phyloP scores from a whole-genome alignment of 2,797 vertebrate genomes.

The Coregonus suidteri region DNA sequence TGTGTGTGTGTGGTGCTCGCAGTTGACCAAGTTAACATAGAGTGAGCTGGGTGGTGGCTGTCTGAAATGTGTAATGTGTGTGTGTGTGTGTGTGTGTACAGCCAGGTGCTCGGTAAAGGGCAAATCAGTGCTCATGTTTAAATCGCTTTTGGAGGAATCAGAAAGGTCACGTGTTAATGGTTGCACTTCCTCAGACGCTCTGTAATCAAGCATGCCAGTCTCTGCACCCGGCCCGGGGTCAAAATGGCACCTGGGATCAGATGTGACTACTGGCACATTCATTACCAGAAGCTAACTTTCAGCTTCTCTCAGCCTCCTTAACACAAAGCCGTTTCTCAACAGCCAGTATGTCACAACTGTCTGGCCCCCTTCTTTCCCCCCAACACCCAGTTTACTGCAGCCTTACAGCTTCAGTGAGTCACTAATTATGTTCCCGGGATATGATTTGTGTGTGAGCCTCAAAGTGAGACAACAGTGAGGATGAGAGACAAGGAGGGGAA shows the following conservation, averaged over 20 bases:
- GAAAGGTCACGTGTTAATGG: slow-evolving; percentile 63
- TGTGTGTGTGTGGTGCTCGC: neutral
- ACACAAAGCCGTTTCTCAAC: slow-evolving; percentile 25
- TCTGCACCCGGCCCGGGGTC: slow-evolving; percentile 31
- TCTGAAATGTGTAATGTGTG: slow-evolving; percentile 9
- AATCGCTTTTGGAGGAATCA: slow-evolving; percentile 19
- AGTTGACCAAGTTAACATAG: neutral
- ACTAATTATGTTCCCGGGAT: slow-evolving; percentile 45
- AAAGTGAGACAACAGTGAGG: slow-evolving; percentile 19
- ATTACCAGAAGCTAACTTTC: slow-evolving; percentile 31
- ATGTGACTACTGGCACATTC: slow-evolving; percentile 39
- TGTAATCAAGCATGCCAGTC: slow-evolving; percentile 51
- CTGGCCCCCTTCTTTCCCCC: slow-evolving; percentile 30
- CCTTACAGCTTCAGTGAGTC: slow-evolving; percentile 34
- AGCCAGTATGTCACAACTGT: slow-evolving; percentile 33
- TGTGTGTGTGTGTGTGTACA: slow-evolving; percentile 5
- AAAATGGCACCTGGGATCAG: slow-evolving; percentile 47
- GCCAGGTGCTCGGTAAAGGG: slow-evolving; percentile 56
- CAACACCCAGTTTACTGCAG: slow-evolving; percentile 29
- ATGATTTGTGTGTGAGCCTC: slow-evolving; percentile 40
- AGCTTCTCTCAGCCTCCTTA: slow-evolving; percentile 22
- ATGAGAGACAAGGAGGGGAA: slow-evolving; percentile 23
- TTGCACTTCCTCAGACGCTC: slow-evolving; percentile 47
- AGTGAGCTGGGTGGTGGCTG: neutral
- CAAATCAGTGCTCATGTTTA: slow-evolving; percentile 54